These are phyloP conservation scores for Clarias fuscus DNA, from an alignment of 2,797 vertebrate species.

Conservation along the genomic window DNA sequence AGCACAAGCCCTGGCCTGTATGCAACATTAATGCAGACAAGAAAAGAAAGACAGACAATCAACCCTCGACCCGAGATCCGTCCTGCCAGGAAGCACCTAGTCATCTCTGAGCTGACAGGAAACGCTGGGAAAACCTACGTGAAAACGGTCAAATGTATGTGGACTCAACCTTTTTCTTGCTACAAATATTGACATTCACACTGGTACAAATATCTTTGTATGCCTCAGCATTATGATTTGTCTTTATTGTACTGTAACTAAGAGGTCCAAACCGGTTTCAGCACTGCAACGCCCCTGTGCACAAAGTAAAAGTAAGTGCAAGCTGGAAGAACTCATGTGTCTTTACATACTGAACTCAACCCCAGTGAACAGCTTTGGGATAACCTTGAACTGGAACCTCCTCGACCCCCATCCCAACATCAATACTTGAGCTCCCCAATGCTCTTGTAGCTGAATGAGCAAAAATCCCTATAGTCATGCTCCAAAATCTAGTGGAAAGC, in stretches of 20 bases:
- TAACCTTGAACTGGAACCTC: neutral
- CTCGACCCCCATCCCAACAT: neutral
- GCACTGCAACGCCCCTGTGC: neutral
- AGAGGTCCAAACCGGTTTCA: neutral
- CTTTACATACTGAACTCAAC: neutral
- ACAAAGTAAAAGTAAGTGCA: neutral
- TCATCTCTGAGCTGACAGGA: neutral
- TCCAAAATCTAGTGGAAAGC: neutral
- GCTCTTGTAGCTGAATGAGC: neutral
- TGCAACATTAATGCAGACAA: neutral
- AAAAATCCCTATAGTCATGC: neutral
- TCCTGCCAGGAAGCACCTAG: neutral
- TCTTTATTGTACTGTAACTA: neutral
- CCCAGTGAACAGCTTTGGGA: neutral
- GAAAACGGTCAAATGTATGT: neutral
- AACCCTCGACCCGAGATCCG: neutral
- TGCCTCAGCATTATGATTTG: neutral
- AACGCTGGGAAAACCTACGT: neutral
- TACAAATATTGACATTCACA: neutral
- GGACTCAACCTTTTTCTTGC: neutral
- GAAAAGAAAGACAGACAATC: neutral
- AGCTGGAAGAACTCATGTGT: neutral
- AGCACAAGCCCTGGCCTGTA: neutral
- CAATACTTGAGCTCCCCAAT: neutral
- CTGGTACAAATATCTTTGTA: too few relatives aligned